Evolutionary conservation across 2,797 vertebrate species (phyloP), one percentile per base, ranked within the genome.

Genomic region (Onychomys torridus): DNA sequence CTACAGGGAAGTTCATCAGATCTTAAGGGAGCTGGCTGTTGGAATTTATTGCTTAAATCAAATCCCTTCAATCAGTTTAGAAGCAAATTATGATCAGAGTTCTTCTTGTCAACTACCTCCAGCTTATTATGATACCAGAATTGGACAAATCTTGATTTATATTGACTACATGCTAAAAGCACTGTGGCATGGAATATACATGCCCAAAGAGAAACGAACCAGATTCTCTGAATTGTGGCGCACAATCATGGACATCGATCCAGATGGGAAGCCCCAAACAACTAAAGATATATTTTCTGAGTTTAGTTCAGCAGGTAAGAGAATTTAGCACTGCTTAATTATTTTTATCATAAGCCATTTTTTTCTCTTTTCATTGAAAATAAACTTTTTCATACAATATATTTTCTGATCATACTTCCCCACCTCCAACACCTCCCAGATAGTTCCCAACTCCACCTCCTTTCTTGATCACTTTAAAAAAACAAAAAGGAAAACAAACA

Each of bases 31-130:
- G 86, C 95, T 99, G 90, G 93, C 98, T 19, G 71, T 98, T 89
- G 99, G 98, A 69, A 98, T 99, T 86, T 99, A 98, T 95, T 98
- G 98, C 95, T 98, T 99, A 91, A 99, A 99, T 78, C 98, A 99
- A 96, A 96, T 98, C 34, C 99, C 99, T 34, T 98, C 97, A 1
- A 97, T 99, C 89, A 98, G 97, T 97, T 97, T 98, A 78, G 98
- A 98, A 95, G 97, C 98, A 59, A 99, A 98, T 95, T 98, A 97
- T 71, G 98, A 98, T 96, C 97, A 98, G 95, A 99, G 98, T 94
- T 98, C 98, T 79, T 98, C 98, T 5, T 99, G 98, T 91, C 98
- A 98, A 0, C 92, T 99, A 93, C 98, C 98, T 65, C 98, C 99
- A 69, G 98, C 98, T 23, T 99, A 99, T 92, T 97, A 93, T 77